Base-by-base conservation (phyloP, 2,113 vertebrate genomes). In the Cottus gobio region DNA sequence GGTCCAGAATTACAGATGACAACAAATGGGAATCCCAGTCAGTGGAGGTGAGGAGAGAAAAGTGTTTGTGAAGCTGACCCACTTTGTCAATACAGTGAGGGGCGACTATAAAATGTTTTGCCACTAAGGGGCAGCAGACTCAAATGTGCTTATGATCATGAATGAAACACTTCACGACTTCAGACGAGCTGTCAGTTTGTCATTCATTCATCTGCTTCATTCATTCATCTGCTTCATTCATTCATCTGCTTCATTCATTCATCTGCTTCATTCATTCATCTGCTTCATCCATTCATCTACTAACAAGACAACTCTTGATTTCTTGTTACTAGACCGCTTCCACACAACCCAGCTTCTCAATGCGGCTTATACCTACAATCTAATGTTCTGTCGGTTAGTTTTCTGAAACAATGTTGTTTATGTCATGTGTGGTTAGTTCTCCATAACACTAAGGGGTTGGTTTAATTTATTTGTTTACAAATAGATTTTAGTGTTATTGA, bases 1-100 rank as follows among this genome's bases (percentile, higher is more conserved):
- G 54, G 71, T 28, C 28, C 30, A 95, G 75, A 83, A 89, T 94
- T 4, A 94, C 93, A 84, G 95, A 95, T 36, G 92, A 95, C 56
- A 95, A 83, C 79, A 96, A 90, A 90, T 87, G 73, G 83, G 74
- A 77, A 10, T 5, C 50, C 62, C 93, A 88, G 84, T 15, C 39
- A 16, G 3, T 50, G 0, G 83, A 93, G 87, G 91, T 93, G 62
- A 90, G 81, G 54, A 24, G 16, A 84, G 74, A 68, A 37, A 68
- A 26, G n/a, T 52, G 65, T 52, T 20, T 8, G 48, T 61, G 58
- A 13, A 30, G 26, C 6, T 20, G 24, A 57, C 54, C 28, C 54
- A 54, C 52, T 5, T 11, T 30, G 30, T 20, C n/a, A 20, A 6
- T 26, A 42, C 50, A 54, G 2, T 61, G 28, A 66, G 3, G 9